Base-by-base conservation (phyloP, 2,888 invertebrate genomes). In the Thelaira solivaga region DNA sequence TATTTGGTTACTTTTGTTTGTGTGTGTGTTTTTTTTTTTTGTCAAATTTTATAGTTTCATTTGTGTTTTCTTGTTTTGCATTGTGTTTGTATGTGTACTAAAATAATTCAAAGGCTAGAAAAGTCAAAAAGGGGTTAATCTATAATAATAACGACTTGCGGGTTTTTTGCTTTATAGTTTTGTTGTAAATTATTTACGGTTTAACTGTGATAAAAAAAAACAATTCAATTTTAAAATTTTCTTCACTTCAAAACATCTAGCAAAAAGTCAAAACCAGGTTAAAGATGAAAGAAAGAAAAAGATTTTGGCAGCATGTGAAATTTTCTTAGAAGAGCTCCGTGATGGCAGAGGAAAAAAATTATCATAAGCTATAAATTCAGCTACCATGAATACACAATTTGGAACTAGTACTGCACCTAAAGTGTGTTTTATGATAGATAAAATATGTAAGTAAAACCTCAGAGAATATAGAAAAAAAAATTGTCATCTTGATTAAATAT, bases 81-180 rank as follows among this genome's bases (percentile, higher is more conserved):
- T 47, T 41, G 55, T 31, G 55, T 68, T 34, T 45, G 22, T 3
- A 5, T 29, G 51, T 18, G 18, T 55, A n/a, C 5, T 26, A 26
- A 26, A 24, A 31, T 43, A 11, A 29, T 16, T 26, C 13, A 1
- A 26, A 45, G 72, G 45, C 62, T 64, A 64, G 8, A 74, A 43
- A 71, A 78, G 78, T 78, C 65, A 78, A 78, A 78, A 78, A 74
- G 78, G n/a, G 78, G 69, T 69, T 78, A 78, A 78, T 78, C 65
- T 69, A 18, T 64, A 53, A 47, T 74, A 78, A 78, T 78, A 74
- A 78, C 74, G 73, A 74, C 45, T 78, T 78, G 78, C 78, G 78
- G 78, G 73, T 69, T 74, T 73, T 69, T 74, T 78, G 69, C 68
- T 78, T 74, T 47, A 49, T 16, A 41, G 31, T 61, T 65, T 71